Conservation (phyloP, 2,888 invertebrate genomes). For the Campoletis raptor region DNA sequence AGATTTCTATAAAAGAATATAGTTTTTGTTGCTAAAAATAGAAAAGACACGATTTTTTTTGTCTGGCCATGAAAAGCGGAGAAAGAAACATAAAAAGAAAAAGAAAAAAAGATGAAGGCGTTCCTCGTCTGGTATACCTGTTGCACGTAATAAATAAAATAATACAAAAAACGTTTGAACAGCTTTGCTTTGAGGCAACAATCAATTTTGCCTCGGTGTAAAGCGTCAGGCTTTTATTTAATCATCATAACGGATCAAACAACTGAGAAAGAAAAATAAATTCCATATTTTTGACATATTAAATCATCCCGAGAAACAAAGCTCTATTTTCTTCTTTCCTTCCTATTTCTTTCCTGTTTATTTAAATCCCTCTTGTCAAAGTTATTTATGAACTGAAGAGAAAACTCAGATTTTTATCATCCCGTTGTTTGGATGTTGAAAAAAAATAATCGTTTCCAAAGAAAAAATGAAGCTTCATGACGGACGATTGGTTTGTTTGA, state of each 20-base stretch:
- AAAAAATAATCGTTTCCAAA: background rate
- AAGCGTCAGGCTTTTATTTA: slow-evolving; percentile 33
- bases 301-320: background rate
- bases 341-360: background rate
- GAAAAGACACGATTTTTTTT: slow-evolving; percentile 29
- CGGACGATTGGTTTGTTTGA: slow-evolving; percentile 37
- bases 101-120: background rate
- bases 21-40: slow-evolving; percentile 36
- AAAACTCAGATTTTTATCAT: background rate
- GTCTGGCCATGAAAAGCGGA: slow-evolving; percentile 23
- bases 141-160: slow-evolving; percentile 62
- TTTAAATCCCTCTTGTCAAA: background rate
- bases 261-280: background rate
- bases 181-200: slow-evolving; percentile 48
- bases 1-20: slow-evolving; percentile 19
- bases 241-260: slow-evolving; percentile 23
- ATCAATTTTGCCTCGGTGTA: slow-evolving; percentile 40
- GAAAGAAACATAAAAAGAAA: background rate
- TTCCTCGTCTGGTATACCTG: slow-evolving; percentile 47
- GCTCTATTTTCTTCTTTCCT: background rate
- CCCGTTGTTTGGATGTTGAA: too few species aligned
- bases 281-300: background rate
- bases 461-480: background rate
- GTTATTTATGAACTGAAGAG: background rate
- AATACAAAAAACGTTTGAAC: slow-evolving; percentile 54